Base-by-base conservation (phyloP, 2,888 invertebrate species). In the Deilephila elpenor region DNA sequence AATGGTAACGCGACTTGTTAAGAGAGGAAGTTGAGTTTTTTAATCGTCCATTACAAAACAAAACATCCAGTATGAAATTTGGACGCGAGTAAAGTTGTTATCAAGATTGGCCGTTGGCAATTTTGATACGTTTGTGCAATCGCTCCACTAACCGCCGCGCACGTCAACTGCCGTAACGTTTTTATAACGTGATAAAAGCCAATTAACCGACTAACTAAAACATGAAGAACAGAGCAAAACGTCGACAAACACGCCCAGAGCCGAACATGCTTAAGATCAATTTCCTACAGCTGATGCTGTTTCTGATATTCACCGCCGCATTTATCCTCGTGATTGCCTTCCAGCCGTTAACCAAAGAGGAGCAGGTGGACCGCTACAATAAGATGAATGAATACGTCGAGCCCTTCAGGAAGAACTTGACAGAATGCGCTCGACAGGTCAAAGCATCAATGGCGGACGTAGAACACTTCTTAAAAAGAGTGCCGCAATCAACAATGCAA, bases 381-480 rank as follows among this genome's bases (percentile, higher is more conserved):
- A 91, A 90, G 78, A 84, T 93, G 83, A 86, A 84, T 56, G 82
- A 88, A 1, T 85, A 89, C 67, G 89, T 93, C 0, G 94, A 94
- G 76, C 94, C 94, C 0, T 93, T 94, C 34, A 82, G 93, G n/a
- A 89, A 82, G 70, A 94, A 94, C 75, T 71, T 94, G 11, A 86
- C 92, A 0, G 92, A 93, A 76, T 94, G 94, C 80, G 92, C 93
- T 29, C 85, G 87, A 0, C 92, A 94, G 84, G 93, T 92, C 0
- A 91, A 88, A 79, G 94, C 94, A 0, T 86, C 89, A 0, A 89
- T 86, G 87, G 81, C 78, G 0, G 94, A 93, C 61, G 89, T 94
- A 0, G 93, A 94, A 74, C 84, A 88, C 53, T 94, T 94, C 73
- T 77, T 94, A 14, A 93, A 93, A 78, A 82, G 92, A 70, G 84